Percentiles rank a stretch among this genome's conserved stretches.
These are phyloP conservation scores for Microchirus variegatus DNA, from an alignment of 2,797 vertebrate genomes.

Conservation along the genomic window DNA sequence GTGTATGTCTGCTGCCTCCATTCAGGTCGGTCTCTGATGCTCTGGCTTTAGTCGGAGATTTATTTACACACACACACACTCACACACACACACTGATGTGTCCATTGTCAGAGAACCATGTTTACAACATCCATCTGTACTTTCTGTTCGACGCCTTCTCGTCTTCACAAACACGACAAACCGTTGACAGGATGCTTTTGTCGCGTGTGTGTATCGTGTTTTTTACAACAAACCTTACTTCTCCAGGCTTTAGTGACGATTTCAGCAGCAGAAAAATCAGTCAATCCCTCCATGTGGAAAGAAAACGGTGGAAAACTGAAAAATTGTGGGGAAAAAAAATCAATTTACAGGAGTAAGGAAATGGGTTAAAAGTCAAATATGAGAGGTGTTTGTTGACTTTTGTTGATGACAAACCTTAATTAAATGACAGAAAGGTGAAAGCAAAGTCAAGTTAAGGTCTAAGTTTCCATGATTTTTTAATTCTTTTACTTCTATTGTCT, in stretches of 20 bases:
- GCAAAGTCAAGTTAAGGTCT: neutral
- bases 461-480: neutral
- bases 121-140: conserved; percentile 77
- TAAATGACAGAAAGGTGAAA: neutral
- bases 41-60: conserved; percentile 76
- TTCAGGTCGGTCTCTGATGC: conserved; percentile 82
- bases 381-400: too few relatives aligned
- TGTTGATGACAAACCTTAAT: neutral
- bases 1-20: conserved; percentile 83
- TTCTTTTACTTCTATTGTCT: too few relatives aligned
- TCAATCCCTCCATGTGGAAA: neutral
- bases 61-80: conserved; percentile 49
- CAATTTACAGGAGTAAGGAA: neutral
- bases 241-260: neutral
- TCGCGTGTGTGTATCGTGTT: conserved; percentile 57
- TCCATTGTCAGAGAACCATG: conserved; percentile 77
- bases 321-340: neutral
- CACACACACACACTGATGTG: conserved; percentile 47
- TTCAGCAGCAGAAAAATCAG: neutral
- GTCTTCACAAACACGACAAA: conserved; percentile 37
- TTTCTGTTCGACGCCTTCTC: conserved; percentile 58
- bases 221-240: neutral
- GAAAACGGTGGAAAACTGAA: neutral
- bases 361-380: neutral
- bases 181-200: conserved; percentile 55